A percentile compares a stretch with the other conserved stretches of the same genome.
Evolutionary conservation across 2,888 invertebrate genomes (phyloP).

Genomic region (Halictus ligatus): DNA sequence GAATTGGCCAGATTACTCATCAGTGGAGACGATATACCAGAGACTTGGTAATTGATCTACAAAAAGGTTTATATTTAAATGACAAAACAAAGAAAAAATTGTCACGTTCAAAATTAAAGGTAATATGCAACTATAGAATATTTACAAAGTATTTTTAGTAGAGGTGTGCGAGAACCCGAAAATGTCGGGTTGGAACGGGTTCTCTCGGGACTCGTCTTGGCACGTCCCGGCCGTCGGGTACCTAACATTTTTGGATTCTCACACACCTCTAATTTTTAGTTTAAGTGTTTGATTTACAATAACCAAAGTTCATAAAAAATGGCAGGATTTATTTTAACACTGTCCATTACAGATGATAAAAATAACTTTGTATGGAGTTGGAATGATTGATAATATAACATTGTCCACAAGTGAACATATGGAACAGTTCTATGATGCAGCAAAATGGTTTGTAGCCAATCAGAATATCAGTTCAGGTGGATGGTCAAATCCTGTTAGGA

Average conservation of each 20-base stretch:
- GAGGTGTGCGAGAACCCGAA: too few species aligned
- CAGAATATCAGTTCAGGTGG: constrained; percentile 95
- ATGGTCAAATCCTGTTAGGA: constrained; percentile 95
- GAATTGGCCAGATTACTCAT: constrained; percentile 88
- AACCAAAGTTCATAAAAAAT: not conserved
- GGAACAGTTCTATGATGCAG: constrained; percentile 96
- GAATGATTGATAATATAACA: constrained; percentile 91
- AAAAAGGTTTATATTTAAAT: constrained; percentile 92
- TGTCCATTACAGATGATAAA: constrained; percentile 85
- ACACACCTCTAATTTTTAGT: too few species aligned
- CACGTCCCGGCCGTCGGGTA: too few species aligned
- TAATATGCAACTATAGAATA: constrained; percentile 74
- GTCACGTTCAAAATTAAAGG: constrained; percentile 90
- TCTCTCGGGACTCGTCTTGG: too few species aligned
- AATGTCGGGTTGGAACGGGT: too few species aligned
- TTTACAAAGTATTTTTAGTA: not conserved
- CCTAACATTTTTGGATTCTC: too few species aligned
- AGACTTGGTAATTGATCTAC: constrained; percentile 95
- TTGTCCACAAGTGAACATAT: constrained; percentile 94
- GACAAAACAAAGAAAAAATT: constrained; percentile 90
- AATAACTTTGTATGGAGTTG: constrained; percentile 89
- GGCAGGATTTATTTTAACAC: not conserved
- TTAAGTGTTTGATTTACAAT: not conserved
- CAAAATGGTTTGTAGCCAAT: constrained; percentile 95
- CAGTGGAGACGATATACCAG: constrained; percentile 93